Percentiles rank a stretch among this genome's conserved stretches.
Evolutionary conservation across 2,888 invertebrate genomes (phyloP).

Genomic region (Prenolepis imparis): DNA sequence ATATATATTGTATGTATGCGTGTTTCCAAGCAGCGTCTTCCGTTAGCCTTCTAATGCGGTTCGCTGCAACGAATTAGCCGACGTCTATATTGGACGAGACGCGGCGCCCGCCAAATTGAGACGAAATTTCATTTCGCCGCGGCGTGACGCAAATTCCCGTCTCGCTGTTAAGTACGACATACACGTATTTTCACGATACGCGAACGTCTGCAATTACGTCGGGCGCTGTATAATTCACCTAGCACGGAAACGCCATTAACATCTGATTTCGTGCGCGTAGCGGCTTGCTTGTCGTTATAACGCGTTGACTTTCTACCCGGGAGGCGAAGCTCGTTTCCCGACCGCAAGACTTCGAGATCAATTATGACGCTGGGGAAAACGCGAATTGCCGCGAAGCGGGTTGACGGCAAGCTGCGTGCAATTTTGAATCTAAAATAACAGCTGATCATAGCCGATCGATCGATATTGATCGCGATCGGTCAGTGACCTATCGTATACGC

Average conservation of each 20-base stretch:
- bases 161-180: slow-evolving; percentile 36
- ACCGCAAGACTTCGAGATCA: slow-evolving; percentile 56
- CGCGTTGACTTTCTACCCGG: slow-evolving; percentile 67
- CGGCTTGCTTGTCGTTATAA: slow-evolving; percentile 50
- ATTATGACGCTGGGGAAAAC: slow-evolving; percentile 51
- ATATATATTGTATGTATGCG: not conserved
- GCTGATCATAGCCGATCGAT: slow-evolving; percentile 15
- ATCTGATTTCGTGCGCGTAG: slow-evolving; percentile 63
- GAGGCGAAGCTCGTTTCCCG: slow-evolving; percentile 59
- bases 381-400: slow-evolving; percentile 25
- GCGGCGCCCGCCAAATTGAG: slow-evolving; percentile 38
- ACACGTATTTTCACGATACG: slow-evolving; percentile 42
- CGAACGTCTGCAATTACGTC: slow-evolving; percentile 66
- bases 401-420: slow-evolving; percentile 1
- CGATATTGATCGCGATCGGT: slow-evolving; percentile 25
- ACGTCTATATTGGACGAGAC: slow-evolving; percentile 1
- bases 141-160: slow-evolving; percentile 28
- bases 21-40: not conserved
- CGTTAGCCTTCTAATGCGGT: slow-evolving; percentile 15
- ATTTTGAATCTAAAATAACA: slow-evolving; percentile 43
- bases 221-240: slow-evolving; percentile 62
- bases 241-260: slow-evolving; percentile 61
- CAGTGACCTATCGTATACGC: slow-evolving; percentile 24
- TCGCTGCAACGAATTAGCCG: slow-evolving; percentile 31
- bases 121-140: slow-evolving; percentile 35